phyloP scores from a whole-genome alignment of 2,113 vertebrate genomes.

The Microtus pennsylvanicus region DNA sequence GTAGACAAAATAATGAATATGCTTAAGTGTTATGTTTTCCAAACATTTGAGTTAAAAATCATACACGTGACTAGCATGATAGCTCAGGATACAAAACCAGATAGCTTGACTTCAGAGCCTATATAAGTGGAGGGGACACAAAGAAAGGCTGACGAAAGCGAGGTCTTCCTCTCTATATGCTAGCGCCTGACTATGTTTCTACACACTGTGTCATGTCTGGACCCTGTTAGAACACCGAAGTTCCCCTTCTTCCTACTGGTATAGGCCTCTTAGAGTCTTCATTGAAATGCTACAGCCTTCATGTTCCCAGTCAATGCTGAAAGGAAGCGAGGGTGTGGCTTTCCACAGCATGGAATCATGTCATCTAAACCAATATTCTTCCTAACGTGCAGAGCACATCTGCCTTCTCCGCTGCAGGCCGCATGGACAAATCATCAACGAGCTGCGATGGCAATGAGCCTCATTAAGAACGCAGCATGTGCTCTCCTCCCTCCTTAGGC shows the following conservation, averaged over 20 bases:
- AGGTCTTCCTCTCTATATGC: neutral
- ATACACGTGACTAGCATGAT: neutral
- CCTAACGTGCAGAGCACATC: neutral
- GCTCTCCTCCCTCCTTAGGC: neutral
- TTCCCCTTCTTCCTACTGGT: neutral
- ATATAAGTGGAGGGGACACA: neutral
- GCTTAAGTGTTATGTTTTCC: neutral
- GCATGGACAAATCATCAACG: neutral
- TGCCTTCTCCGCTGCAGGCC: neutral
- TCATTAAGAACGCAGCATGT: neutral
- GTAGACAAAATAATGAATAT: neutral
- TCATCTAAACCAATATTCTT: neutral
- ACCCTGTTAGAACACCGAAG: slow-evolving; percentile 7
- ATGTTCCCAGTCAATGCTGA: neutral
- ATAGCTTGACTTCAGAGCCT: neutral
- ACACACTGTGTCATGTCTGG: neutral
- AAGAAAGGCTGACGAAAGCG: neutral
- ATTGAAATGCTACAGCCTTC: slow-evolving; percentile 12
- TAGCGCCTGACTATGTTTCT: neutral
- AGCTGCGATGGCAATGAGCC: too few relatives aligned
- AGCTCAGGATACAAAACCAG: neutral
- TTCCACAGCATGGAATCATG: neutral
- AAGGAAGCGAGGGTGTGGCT: neutral
- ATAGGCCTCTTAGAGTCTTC: neutral
- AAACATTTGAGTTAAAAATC: slow-evolving; percentile 37